phyloP scores from a whole-genome alignment of 2,797 vertebrate species.

The Potorous gilbertii region DNA sequence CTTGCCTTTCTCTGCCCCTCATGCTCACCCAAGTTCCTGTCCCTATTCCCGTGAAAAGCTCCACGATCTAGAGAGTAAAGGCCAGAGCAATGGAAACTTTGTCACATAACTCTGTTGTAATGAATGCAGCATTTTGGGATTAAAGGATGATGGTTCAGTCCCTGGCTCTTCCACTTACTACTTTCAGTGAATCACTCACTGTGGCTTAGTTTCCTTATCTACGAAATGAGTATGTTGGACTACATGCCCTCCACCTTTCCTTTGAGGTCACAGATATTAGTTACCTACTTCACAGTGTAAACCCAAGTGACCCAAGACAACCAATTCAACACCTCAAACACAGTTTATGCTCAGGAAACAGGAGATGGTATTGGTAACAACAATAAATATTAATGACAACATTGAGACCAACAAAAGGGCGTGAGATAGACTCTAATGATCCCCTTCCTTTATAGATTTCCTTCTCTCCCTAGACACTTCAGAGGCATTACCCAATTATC shows the following conservation, averaged over 20 bases:
- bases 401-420: constrained; percentile 56
- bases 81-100: neutral
- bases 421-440: constrained; percentile 72
- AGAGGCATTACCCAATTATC: constrained; percentile 72
- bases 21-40: neutral
- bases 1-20: neutral
- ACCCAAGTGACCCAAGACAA: neutral
- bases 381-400: constrained; percentile 64
- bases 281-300: neutral
- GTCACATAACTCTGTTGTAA: neutral
- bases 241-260: neutral
- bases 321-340: neutral
- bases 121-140: neutral
- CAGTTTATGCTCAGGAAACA: constrained; percentile 68
- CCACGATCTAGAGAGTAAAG: neutral
- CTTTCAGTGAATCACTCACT: neutral
- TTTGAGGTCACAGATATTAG: neutral
- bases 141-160: neutral
- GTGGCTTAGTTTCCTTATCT: neutral
- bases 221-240: neutral
- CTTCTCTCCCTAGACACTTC: constrained; percentile 61
- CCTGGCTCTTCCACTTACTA: constrained; percentile 7
- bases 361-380: constrained; percentile 39
- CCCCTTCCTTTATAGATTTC: constrained; percentile 70
- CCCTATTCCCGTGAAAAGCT: neutral